Percentiles rank a stretch among this genome's conserved stretches.
These are phyloP conservation scores for Caracal caracal DNA, from an alignment of 2,113 vertebrate species.

Conservation along the genomic window DNA sequence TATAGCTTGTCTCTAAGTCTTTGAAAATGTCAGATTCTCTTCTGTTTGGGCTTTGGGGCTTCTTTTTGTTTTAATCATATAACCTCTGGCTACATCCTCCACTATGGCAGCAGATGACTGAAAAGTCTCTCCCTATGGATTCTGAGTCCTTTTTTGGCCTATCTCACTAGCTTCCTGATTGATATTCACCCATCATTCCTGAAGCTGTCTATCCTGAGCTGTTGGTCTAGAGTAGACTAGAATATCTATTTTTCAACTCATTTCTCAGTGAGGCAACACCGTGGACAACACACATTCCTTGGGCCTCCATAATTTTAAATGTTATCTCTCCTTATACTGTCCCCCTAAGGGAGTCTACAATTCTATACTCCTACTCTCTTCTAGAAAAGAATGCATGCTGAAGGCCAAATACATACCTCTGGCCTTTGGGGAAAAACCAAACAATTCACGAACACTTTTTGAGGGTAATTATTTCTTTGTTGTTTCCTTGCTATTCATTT, in stretches of 20 bases:
- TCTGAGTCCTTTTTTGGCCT: background rate
- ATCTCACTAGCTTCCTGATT: background rate
- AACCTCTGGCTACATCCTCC: background rate
- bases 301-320: background rate
- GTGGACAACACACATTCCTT: background rate
- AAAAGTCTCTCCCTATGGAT: background rate
- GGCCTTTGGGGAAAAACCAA: background rate
- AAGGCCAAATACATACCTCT: background rate
- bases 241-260: background rate
- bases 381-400: background rate
- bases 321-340: background rate
- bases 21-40: background rate
- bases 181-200: background rate
- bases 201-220: background rate
- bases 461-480: background rate
- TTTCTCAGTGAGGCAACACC: background rate
- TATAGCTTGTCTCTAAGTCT: background rate
- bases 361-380: background rate
- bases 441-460: background rate
- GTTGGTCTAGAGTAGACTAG: background rate
- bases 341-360: background rate
- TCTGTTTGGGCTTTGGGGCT: background rate
- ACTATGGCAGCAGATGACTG: background rate
- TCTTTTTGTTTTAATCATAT: background rate
- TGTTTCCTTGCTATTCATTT: background rate